Conservation (phyloP, 1,140 invertebrate species). For the Globodera rostochiensis region DNA sequence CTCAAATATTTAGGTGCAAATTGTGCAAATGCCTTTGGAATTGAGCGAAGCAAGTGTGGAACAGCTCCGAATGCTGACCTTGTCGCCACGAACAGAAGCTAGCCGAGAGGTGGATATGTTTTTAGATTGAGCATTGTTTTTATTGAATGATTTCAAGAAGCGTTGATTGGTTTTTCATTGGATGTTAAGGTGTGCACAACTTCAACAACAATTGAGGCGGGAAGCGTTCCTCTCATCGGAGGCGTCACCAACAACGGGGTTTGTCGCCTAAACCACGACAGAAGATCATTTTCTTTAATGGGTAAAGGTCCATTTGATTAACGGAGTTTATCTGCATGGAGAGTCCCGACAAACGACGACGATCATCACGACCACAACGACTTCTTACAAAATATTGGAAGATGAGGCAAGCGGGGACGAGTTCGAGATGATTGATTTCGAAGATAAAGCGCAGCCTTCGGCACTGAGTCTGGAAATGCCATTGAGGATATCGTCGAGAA, state of each 20-base stretch:
- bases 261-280: not conserved
- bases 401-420: conserved; percentile 41
- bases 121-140: not conserved
- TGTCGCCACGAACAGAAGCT: conserved; percentile 34
- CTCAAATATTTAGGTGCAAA: conserved; percentile 27
- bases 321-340: conserved; percentile 34
- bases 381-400: conserved; percentile 48
- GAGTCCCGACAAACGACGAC: conserved; percentile 44
- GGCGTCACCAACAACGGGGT: conserved; percentile 29
- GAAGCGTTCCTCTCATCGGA: conserved; percentile 30
- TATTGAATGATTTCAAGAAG: too few species aligned
- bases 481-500: conserved; percentile 13
- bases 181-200: conserved; percentile 37
- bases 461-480: conserved; percentile 32
- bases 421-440: conserved; percentile 32
- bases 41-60: conserved; percentile 25
- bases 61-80: conserved; percentile 27
- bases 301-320: conserved; percentile 28
- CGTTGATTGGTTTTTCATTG: not conserved
- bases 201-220: conserved; percentile 44
- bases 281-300: not conserved
- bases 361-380: conserved; percentile 49
- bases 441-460: conserved; percentile 9
- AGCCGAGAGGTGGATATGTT: conserved; percentile 31
- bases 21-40: conserved; percentile 44